Base-by-base conservation (phyloP, 2,113 vertebrate genomes). In the Labeo rohita region DNA sequence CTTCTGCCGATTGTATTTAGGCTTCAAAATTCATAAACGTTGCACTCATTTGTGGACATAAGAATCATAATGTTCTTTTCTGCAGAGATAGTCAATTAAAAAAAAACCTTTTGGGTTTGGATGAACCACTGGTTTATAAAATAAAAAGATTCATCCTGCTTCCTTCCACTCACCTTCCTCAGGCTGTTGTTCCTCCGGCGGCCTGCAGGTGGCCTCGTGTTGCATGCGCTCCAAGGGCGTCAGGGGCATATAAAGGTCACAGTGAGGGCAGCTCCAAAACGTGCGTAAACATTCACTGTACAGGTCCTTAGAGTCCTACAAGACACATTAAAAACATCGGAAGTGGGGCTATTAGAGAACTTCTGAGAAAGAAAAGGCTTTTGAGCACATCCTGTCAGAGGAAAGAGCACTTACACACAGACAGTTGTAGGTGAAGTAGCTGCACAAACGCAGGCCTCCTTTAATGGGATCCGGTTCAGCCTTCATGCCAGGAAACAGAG, bases 241-340 rank as follows among this genome's bases (percentile, higher is more conserved):
- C 80, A 98, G 87, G 0, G 97, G 98, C 95, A 96, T 91, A 91
- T 97, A 96, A 63, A 99, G 94, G 66, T 91, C 92, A 0, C 98
- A 99, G 90, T 91, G 92, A 0, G 97, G 96, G 87, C 98, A 99
- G 23, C 90, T 96, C 98, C 98, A 99, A 93, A 99, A 98, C 12
- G 91, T 95, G 10, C 97, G 95, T 34, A 99, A 92, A 83, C 98
- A 99, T 78, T 97, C 96, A 0, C 95, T 96, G 91, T 98, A 99
- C 28, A 99, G 94, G 52, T 98, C 96, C 0, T 88, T 89, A 2
- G 96, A 96, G 2, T 93, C 95, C 98, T 99, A 90, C 0, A 0
- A 28, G 61, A 39, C 49, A 89, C 0, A 34, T 36, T 23, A 28
- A 16, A 77, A 10, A 74, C 47, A 86, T 10, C 39, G n/a, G 34